Evolutionary conservation across 2,888 invertebrate genomes (phyloP).

Genomic region (Agrotis segetum): DNA sequence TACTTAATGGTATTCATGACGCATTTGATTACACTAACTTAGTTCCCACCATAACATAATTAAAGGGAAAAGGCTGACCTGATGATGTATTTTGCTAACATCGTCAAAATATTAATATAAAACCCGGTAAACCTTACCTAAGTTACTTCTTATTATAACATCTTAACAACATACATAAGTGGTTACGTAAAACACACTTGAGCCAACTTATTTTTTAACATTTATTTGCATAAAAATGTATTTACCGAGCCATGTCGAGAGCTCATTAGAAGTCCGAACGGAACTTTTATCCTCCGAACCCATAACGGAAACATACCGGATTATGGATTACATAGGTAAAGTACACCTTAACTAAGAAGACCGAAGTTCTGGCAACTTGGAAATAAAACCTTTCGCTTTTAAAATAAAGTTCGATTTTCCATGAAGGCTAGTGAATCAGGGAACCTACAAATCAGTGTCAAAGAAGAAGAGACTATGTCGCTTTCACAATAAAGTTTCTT

Average conservation of each 20-base stretch:
- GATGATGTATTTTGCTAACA: not conserved
- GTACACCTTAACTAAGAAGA: slow-evolving; percentile 40
- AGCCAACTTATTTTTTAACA: slow-evolving; percentile 37
- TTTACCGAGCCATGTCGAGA: slow-evolving; percentile 46
- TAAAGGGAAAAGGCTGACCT: too few relatives aligned
- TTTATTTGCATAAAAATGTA: slow-evolving; percentile 39
- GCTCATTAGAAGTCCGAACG: slow-evolving; percentile 62
- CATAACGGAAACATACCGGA: slow-evolving; percentile 33
- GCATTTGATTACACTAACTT: too few relatives aligned
- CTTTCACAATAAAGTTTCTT: slow-evolving; percentile 13
- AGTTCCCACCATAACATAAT: too few relatives aligned
- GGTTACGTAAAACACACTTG: slow-evolving; percentile 30
- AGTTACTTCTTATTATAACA: slow-evolving; percentile 27
- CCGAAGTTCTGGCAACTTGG: not conserved
- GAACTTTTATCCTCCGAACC: slow-evolving; percentile 54
- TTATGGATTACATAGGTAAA: slow-evolving; percentile 55
- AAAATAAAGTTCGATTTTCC: slow-evolving; percentile 30
- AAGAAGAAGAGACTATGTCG: slow-evolving; percentile 6
- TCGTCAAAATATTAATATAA: slow-evolving; percentile 8
- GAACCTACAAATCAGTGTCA: slow-evolving; percentile 25
- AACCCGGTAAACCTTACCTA: not conserved
- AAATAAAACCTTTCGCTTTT: not conserved
- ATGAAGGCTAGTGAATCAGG: slow-evolving; percentile 18
- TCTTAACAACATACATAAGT: slow-evolving; percentile 24
- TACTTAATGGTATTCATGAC: too few relatives aligned